Percentiles rank a stretch among this genome's conserved stretches.
Evolutionary conservation across 2,797 vertebrate species (phyloP).

Genomic region (Benthosema pterotum): DNA sequence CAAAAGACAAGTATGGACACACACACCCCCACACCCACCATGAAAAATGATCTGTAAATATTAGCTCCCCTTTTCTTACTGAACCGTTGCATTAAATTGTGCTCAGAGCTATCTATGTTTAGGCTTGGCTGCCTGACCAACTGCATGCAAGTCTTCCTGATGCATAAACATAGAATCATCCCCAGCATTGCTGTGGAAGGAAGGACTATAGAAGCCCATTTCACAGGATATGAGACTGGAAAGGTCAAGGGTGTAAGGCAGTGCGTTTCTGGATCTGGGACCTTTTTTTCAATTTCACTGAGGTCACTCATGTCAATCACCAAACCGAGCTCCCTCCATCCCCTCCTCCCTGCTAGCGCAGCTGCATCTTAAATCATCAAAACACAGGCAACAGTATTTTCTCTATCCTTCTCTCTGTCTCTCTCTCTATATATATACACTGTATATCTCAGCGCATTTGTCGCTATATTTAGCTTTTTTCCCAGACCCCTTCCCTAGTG

Average conservation of each 20-base stretch:
- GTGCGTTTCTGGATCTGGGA: constrained; percentile 16
- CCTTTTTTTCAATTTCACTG: constrained; percentile 50
- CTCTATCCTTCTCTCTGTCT: constrained; percentile 5
- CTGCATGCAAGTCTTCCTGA: constrained; percentile 3
- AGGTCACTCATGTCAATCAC: constrained; percentile 41
- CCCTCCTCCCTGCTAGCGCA: background rate
- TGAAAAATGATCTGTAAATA: background rate
- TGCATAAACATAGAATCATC: constrained; percentile 27
- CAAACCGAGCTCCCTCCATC: constrained; percentile 9
- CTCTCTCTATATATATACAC: too few relatives aligned
- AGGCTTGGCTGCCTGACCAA: constrained; percentile 10
- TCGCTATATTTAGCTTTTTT: too few relatives aligned
- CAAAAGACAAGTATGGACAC: too few relatives aligned
- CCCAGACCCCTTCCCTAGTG: too few relatives aligned
- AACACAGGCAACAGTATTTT: background rate
- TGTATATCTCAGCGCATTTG: too few relatives aligned
- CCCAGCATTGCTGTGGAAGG: constrained; percentile 18
- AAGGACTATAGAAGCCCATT: constrained; percentile 43
- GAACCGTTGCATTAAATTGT: constrained; percentile 4
- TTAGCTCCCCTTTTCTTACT: constrained; percentile 6
- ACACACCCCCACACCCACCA: too few relatives aligned
- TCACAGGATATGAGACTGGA: constrained; percentile 33
- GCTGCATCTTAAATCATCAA: constrained; percentile 12
- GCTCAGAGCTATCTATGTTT: constrained; percentile 13
- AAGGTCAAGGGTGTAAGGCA: constrained; percentile 53